Evolutionary conservation across 37 sponge, comb jelly and placozoan genomes (phyloP), one percentile per base, ranked within the genome.

Genomic region (Agelas oroides): DNA sequence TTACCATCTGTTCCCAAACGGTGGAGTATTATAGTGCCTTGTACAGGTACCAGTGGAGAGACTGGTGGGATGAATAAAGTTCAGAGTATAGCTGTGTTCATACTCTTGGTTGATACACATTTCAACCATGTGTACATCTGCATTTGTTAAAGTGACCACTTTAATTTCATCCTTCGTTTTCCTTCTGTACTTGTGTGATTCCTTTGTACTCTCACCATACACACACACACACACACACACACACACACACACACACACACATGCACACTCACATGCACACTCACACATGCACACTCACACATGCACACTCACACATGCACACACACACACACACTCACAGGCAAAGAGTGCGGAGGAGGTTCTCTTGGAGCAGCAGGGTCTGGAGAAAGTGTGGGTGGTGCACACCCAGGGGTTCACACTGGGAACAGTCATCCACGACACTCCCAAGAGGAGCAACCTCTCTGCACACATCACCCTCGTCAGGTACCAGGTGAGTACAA

Each of bases 381-480:
- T 89, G 55, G 63, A 82, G 38, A 77, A 70, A 32, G 78, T 92
- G 59, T 97, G 97, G 97, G 37, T 97, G 75, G 78, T 97, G 8
- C 97, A 97, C 85, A 92, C 75, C 64, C 60, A 38, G 15, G 97
- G 97, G 41, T 97, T 92, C 86, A 66, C 91, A 1, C 74, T 86
- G 14, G 95, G 85, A 0, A 82, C 79, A 1, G 59, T 90, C 1
- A 70, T 87, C 6, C 71, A 70, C 21, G 86, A 88, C 33, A 55
- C 68, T 13, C 55, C 75, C 18, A 77, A 61, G 41, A 66, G 33
- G 21, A 28, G 34, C 59, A 56, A 75, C 68, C 19, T 69, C 55
- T 82, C 77, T 56, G 20, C 54, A 27, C 85, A 89, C 56, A 53
- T 58, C 85, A 84, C 69, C 65, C 19, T 73, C 56, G 46, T 84